These are phyloP conservation scores for Saimiri boliviensis DNA, from an alignment of 2,113 vertebrate genomes.

Conservation along the genomic window DNA sequence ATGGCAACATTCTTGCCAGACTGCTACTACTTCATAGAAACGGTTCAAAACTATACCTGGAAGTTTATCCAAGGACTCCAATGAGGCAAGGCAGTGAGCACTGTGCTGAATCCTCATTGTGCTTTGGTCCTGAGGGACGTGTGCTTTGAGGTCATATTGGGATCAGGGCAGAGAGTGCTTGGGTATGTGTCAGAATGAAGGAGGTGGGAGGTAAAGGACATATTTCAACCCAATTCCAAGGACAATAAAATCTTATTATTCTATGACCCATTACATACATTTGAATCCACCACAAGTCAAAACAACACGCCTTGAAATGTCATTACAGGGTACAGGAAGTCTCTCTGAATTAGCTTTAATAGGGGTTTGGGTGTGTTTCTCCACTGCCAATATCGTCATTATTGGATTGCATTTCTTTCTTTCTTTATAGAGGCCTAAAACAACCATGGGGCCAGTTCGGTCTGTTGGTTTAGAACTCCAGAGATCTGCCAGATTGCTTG, in stretches of 20 bases:
- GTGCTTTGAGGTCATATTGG: neutral
- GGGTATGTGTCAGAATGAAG: neutral
- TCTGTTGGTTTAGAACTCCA: neutral
- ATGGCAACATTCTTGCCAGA: constrained; percentile 5
- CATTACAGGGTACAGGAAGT: neutral
- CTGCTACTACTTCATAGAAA: neutral
- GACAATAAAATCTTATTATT: neutral
- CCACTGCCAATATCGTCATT: neutral
- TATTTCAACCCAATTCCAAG: neutral
- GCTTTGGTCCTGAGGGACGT: neutral
- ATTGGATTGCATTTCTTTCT: neutral
- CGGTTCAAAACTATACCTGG: neutral
- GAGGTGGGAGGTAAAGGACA: no score
- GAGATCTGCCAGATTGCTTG: neutral
- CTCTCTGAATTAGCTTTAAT: neutral
- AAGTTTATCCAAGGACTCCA: neutral
- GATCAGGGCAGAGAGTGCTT: neutral
- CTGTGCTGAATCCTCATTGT: neutral
- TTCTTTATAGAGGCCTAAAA: neutral
- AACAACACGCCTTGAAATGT: neutral
- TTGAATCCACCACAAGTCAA: constrained; percentile 7
- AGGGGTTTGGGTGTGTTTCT: neutral
- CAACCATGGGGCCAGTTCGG: neutral
- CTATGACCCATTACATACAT: neutral
- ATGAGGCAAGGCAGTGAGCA: neutral